Conservation (phyloP, 2,797 vertebrate species). For the Acanthornis magna region DNA sequence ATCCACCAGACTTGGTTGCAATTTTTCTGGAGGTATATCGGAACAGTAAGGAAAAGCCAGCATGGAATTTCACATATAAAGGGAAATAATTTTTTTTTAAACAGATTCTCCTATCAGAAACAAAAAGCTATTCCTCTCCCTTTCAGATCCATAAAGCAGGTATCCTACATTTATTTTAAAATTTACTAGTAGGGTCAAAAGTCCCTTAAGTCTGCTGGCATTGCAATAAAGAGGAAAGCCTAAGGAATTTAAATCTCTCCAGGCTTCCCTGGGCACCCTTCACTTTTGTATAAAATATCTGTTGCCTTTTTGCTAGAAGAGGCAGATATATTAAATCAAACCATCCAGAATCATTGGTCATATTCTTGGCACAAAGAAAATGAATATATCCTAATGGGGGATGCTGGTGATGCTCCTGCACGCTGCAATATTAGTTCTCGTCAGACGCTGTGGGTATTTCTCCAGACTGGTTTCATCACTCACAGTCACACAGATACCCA, state of each 20-base stretch:
- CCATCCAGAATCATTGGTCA: background rate
- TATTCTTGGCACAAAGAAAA: constrained; percentile 1
- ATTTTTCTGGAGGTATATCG: background rate
- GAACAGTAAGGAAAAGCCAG: background rate
- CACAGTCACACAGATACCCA: constrained; percentile 39
- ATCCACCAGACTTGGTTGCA: background rate
- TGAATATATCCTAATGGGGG: background rate
- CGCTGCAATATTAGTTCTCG: background rate
- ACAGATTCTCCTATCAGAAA: background rate
- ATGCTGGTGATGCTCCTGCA: background rate
- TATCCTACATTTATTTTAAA: background rate
- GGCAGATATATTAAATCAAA: constrained; percentile 21
- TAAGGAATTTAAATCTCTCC: constrained; percentile 41
- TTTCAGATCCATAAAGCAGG: background rate
- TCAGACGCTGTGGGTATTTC: background rate
- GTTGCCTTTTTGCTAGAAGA: constrained; percentile 6
- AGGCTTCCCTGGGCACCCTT: constrained; percentile 11
- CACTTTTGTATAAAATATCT: constrained; percentile 45
- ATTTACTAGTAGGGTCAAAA: constrained; percentile 40
- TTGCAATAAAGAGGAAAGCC: constrained; percentile 43
- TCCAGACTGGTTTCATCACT: constrained; percentile 34
- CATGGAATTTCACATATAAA: background rate
- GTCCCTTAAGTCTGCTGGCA: constrained; percentile 51
- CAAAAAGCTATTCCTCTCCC: background rate
- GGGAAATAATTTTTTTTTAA: constrained; percentile 23